Conservation (phyloP, 2,888 invertebrate genomes). For the Xanthia togata region DNA sequence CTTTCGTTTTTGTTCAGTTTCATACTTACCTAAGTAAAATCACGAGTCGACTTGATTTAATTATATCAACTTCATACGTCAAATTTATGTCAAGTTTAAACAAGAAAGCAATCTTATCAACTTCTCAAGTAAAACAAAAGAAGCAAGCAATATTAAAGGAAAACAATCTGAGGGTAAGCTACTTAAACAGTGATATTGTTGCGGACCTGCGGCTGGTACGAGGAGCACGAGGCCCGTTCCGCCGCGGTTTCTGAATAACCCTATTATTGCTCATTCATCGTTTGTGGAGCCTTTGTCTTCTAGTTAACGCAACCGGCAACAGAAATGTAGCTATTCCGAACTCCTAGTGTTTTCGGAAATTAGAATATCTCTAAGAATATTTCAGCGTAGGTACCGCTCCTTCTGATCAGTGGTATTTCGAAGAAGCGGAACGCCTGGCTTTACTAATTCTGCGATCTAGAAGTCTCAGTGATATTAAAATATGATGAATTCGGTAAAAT, state of each 20-base stretch:
- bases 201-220: conserved; percentile 11
- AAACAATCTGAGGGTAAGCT: conserved; percentile 35
- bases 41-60: background rate
- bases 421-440: background rate
- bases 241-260: conserved; percentile 55
- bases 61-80: too few relatives aligned
- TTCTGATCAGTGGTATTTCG: background rate
- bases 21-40: background rate
- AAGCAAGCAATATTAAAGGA: conserved; percentile 13
- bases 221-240: conserved; percentile 8
- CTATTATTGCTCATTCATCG: conserved; percentile 71
- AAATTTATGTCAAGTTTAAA: background rate
- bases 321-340: conserved; percentile 54
- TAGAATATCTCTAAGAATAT: conserved; percentile 14
- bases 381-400: conserved; percentile 1
- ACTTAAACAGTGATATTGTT: conserved; percentile 33
- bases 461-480: background rate
- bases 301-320: conserved; percentile 65
- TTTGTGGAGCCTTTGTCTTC: conserved; percentile 69
- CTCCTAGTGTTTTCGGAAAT: conserved; percentile 17
- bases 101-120: background rate
- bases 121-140: conserved; percentile 17
- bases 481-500: background rate
- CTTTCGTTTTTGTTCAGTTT: background rate
- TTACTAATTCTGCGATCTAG: too few relatives aligned